These are phyloP conservation scores for Phrynosoma blainvillii DNA, from an alignment of 2,113 vertebrate genomes.

Conservation along the genomic window DNA sequence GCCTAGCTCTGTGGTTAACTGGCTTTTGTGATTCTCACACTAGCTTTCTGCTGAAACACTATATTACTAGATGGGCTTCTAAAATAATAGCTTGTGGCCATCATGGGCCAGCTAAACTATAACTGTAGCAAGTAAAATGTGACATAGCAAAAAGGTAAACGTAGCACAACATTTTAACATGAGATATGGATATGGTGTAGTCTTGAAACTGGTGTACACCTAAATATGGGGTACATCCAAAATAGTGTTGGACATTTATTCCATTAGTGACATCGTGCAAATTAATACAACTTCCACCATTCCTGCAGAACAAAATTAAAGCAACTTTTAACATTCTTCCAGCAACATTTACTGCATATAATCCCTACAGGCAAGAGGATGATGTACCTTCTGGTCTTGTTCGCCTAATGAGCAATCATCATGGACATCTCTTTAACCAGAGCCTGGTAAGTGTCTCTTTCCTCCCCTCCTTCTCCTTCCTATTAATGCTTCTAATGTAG, in stretches of 20 bases:
- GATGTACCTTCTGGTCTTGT: slow-evolving; percentile 32
- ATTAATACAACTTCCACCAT: slow-evolving; percentile 13
- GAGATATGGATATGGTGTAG: background rate
- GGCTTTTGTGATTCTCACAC: background rate
- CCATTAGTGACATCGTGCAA: background rate
- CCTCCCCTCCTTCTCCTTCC: background rate
- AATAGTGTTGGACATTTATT: background rate
- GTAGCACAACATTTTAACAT: background rate
- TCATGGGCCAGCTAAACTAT: background rate
- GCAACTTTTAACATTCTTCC: background rate
- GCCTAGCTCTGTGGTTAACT: background rate
- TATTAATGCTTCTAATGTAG: slow-evolving; percentile 17
- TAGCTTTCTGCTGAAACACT: background rate
- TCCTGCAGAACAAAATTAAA: slow-evolving; percentile 12
- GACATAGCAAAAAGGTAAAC: background rate
- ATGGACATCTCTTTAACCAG: slow-evolving; percentile 44
- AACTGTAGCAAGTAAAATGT: background rate
- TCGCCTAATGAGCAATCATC: slow-evolving; percentile 16
- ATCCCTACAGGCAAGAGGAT: slow-evolving; percentile 45
- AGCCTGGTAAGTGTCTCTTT: slow-evolving; percentile 59
- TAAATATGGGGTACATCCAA: background rate
- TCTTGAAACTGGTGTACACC: too few relatives aligned
- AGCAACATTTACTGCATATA: background rate
- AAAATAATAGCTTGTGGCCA: background rate
- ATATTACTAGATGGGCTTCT: background rate